phyloP scores from a whole-genome alignment of 2,888 invertebrate genomes.

The Zaprionus bogoriensis region DNA sequence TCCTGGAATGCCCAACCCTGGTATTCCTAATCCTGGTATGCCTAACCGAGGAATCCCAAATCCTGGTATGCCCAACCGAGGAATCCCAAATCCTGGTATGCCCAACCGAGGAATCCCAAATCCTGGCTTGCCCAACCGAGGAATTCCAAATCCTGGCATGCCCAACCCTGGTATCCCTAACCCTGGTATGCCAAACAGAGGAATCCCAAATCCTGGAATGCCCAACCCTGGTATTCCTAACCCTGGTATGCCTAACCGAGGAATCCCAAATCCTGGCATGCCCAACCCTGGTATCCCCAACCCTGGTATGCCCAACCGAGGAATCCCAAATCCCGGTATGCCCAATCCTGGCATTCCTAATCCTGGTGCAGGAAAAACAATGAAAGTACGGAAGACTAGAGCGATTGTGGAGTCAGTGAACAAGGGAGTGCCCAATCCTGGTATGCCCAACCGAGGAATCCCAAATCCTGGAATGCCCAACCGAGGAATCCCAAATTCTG shows the following conservation, averaged over 20 bases:
- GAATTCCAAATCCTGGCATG: constrained; percentile 19
- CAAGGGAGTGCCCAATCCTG: constrained; percentile 29
- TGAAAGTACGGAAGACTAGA: constrained; percentile 41
- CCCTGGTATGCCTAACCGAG: constrained; percentile 11
- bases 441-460: too few relatives aligned
- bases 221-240: constrained; percentile 17
- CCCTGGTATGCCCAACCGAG: constrained; percentile 22
- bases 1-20: constrained; percentile 23
- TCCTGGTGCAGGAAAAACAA: too few relatives aligned
- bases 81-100: constrained; percentile 20
- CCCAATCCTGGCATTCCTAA: constrained; percentile 29
- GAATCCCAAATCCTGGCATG: not conserved
- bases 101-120: constrained; percentile 23
- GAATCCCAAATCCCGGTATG: constrained; percentile 22
- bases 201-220: constrained; percentile 16
- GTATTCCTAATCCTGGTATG: constrained; percentile 4
- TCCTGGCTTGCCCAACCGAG: constrained; percentile 31
- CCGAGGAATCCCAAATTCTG: too few relatives aligned
- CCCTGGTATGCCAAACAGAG: constrained; percentile 12
- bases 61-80: not conserved
- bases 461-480: constrained; percentile 18
- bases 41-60: constrained; percentile 1
- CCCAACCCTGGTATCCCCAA: constrained; percentile 8
- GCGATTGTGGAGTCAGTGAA: constrained; percentile 18
- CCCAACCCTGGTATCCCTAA: constrained; percentile 16